Base-by-base conservation (phyloP, 2,113 vertebrate genomes). In the Bolborhynchus lineola region DNA sequence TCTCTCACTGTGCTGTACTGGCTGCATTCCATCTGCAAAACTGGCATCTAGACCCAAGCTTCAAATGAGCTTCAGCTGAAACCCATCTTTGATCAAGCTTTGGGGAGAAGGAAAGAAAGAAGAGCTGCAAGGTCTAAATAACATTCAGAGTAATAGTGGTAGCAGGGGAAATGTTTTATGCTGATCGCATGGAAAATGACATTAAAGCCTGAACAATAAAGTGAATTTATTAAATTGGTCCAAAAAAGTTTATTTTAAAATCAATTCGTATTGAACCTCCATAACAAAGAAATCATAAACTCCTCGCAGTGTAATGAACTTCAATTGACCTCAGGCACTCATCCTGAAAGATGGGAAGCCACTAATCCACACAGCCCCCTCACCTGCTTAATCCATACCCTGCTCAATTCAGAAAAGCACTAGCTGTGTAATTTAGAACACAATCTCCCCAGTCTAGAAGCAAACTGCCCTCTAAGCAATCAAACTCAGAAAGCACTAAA, bases 221-320 rank as follows among this genome's bases (percentile, higher is more conserved):
- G 71, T 9, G 79, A 90, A 96, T 96, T 92, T 96, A 95, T 97
- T 83, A 88, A 85, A 94, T n/a, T 46, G 39, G 55, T 29, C 41
- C 17, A 72, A 93, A 68, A 68, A 55, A 21, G 68, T 92, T 93
- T 94, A 96, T 88, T 94, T 90, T 35, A 85, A 96, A 96, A 97
- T 96, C 95, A 47, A 97, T 97, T 31, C 1, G 2, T 91, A 96
- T 93, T 53, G 94, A 96, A 94, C 88, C 3, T 93, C 82, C 53
- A 42, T 90, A 74, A 96, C 63, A 93, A 88, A 93, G 90, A 90
- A 95, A 93, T 96, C 90, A 97, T 95, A 82, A 95, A 94, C 78
- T 87, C 91, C 87, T 95, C n/a, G 37, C 69, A 62, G 57, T 16
- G 75, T 57, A 77, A 85, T 90, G 87, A 91, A 93, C 92, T 90